phyloP scores from a whole-genome alignment of 1,140 invertebrate species.

The Paraescarpia echinospica region DNA sequence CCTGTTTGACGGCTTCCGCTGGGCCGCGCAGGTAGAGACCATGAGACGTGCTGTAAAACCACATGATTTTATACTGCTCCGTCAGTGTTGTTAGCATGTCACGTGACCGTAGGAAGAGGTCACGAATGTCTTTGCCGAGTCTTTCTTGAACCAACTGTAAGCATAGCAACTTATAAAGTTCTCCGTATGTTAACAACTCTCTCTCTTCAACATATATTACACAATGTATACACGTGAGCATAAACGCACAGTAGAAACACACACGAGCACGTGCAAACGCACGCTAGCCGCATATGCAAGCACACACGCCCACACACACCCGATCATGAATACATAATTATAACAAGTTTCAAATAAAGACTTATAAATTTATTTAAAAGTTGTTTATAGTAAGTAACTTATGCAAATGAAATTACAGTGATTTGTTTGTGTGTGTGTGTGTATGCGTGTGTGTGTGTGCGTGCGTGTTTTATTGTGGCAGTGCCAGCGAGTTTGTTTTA shows the following conservation, averaged over 20 bases:
- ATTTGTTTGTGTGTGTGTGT: too few species aligned
- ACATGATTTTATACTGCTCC: background rate
- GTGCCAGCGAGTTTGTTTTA: too few species aligned
- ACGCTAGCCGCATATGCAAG: background rate
- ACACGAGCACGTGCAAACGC: background rate
- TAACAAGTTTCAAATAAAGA: background rate
- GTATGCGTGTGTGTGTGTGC: too few species aligned
- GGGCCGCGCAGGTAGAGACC: background rate
- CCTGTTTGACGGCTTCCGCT: background rate
- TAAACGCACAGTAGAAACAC: background rate
- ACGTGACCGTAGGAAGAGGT: background rate
- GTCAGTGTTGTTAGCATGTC: background rate
- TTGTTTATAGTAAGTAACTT: too few species aligned
- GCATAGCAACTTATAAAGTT: background rate
- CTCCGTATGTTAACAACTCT: background rate
- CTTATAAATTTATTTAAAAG: too few species aligned
- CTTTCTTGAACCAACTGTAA: background rate
- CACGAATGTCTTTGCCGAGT: background rate
- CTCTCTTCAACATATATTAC: background rate
- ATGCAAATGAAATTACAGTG: too few species aligned
- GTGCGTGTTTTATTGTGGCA: too few species aligned
- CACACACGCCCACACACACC: background rate
- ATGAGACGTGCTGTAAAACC: background rate
- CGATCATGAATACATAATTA: background rate
- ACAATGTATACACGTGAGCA: background rate